phyloP scores from a whole-genome alignment of 2,888 invertebrate genomes.

The Sminthurides aquaticus region DNA sequence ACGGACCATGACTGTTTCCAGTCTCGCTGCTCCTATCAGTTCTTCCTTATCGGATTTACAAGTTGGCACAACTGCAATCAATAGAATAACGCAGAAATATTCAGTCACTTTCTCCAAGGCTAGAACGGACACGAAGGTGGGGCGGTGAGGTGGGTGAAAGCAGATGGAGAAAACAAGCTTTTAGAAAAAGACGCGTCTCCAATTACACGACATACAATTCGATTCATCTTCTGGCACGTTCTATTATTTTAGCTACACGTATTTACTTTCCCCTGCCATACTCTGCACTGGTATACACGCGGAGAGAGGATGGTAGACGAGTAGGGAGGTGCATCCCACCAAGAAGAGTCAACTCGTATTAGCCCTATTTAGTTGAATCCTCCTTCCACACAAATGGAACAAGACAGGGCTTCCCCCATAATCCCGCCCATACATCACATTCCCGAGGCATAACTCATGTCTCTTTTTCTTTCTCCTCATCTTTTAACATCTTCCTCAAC shows the following conservation, averaged over 20 bases:
- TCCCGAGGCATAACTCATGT: slow-evolving; percentile 2
- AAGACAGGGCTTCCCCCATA: neutral
- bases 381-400: neutral
- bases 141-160: too few relatives aligned
- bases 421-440: slow-evolving; percentile 5
- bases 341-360: neutral
- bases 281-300: too few relatives aligned
- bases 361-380: neutral
- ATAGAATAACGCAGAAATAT: too few relatives aligned
- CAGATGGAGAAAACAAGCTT: too few relatives aligned
- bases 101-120: too few relatives aligned
- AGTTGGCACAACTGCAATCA: slow-evolving; percentile 63
- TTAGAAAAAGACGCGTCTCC: neutral
- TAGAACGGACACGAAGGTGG: too few relatives aligned
- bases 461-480: neutral
- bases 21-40: slow-evolving; percentile 74
- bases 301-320: too few relatives aligned
- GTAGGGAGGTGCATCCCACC: too few relatives aligned
- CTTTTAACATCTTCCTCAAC: too few relatives aligned
- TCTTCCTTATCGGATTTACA: slow-evolving; percentile 41
- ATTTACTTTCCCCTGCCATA: too few relatives aligned
- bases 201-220: neutral
- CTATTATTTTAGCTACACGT: too few relatives aligned
- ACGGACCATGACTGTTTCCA: slow-evolving; percentile 74
- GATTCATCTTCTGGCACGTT: too few relatives aligned